Conservation (phyloP, 2,888 invertebrate genomes). For the Drosophila neutralis region DNA sequence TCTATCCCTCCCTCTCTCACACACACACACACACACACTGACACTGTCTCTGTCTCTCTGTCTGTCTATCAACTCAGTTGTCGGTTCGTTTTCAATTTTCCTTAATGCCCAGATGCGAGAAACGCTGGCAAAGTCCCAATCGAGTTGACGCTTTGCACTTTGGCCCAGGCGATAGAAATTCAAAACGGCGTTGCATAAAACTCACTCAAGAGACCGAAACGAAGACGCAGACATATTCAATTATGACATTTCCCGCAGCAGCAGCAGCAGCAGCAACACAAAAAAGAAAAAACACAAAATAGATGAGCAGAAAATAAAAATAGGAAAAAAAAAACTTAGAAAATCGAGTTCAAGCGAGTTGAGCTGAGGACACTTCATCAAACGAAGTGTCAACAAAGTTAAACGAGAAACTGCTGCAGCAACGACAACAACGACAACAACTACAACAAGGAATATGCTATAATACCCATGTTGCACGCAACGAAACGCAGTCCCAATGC, state of each 20-base stretch:
- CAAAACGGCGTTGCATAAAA: slow-evolving; percentile 57
- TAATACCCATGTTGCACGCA: slow-evolving; percentile 66
- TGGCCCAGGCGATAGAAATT: slow-evolving; percentile 55
- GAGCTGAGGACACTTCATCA: slow-evolving; percentile 64
- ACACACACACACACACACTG: no score
- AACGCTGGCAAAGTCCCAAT: slow-evolving; percentile 49
- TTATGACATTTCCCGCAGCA: slow-evolving; percentile 60
- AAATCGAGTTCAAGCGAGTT: slow-evolving; percentile 17
- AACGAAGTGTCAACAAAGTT: slow-evolving; percentile 74
- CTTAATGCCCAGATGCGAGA: slow-evolving; percentile 55
- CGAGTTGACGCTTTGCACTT: slow-evolving; percentile 40
- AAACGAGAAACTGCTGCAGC: slow-evolving; percentile 67
- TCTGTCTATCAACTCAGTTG: slow-evolving; percentile 53
- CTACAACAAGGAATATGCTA: slow-evolving; percentile 36
- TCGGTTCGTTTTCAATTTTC: slow-evolving; percentile 69
- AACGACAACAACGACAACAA: slow-evolving; percentile 26
- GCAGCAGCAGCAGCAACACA: background rate
- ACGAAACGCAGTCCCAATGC: slow-evolving; percentile 14
- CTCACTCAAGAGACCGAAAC: slow-evolving; percentile 60
- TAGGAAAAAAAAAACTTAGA: slow-evolving; percentile 2
- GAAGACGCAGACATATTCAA: slow-evolving; percentile 69
- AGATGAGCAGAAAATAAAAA: background rate
- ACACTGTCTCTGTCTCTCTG: background rate
- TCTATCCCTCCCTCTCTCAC: background rate
- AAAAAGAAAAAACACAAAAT: background rate